Base-by-base conservation (phyloP, 2,797 vertebrate genomes). In the Cichlasoma orientale region DNA sequence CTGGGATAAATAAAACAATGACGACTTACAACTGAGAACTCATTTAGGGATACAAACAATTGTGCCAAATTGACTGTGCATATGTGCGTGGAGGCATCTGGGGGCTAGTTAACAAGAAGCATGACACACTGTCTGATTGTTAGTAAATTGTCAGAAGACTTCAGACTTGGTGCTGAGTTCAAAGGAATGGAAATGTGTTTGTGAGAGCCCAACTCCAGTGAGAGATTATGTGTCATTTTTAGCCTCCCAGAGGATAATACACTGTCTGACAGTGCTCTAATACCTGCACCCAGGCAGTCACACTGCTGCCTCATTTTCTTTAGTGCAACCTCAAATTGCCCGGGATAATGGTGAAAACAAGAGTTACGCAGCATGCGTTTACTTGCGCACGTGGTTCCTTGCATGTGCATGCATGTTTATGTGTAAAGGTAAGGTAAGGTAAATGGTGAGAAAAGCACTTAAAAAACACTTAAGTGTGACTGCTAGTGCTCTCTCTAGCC, bases 141-240 rank as follows among this genome's bases (percentile, higher is more conserved):
- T 84, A 63, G 85, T 83, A 82, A 91, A 90, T 82, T 93, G 90
- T 89, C 90, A 90, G 83, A 83, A 85, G 73, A 78, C 82, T 80
- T 87, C 81, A 87, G 83, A 77, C n/a, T 72, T 75, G 82, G 55
- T 70, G 84, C 61, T 21, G 56, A 86, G 84, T 92, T 93, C 90
- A 94, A 94, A 93, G 91, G 56, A 74, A 94, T 90, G 87, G 83
- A 89, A 90, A 93, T 92, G 84, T 82, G 80, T 90, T 90, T 88
- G 86, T 86, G 78, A 86, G 88, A 85, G 77, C 88, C 71, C 54
- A 56, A 81, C 80, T 86, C 91, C 86, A 59, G 19, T 18, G 90
- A 88, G 91, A 92, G 75, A 87, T 77, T 81, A 83, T 80, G 83
- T 93, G 90, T 93, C 91, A 89, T 88, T 83, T 90, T 85, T 77